These are phyloP conservation scores for Oxytorus armatus DNA, from an alignment of 2,888 invertebrate species.

Conservation along the genomic window DNA sequence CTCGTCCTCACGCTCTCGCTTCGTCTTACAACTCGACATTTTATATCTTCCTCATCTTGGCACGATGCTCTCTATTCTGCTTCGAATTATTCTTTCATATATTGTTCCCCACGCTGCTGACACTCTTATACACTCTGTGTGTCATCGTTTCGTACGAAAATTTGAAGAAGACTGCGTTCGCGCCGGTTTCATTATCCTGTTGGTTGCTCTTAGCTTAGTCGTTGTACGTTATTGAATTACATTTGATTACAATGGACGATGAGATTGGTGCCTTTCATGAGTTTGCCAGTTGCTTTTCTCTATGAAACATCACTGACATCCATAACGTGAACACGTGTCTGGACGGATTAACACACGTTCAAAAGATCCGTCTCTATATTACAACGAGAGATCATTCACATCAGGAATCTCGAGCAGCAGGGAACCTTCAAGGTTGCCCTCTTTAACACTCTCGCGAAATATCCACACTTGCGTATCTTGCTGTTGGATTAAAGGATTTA, in stretches of 20 bases:
- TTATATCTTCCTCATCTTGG: slow-evolving; percentile 16
- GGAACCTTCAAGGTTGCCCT: no score
- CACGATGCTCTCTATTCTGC: not conserved
- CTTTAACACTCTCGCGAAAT: no score
- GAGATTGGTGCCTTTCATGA: slow-evolving; percentile 71
- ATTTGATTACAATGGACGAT: slow-evolving; percentile 76
- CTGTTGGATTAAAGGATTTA: no score
- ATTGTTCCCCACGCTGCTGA: no score
- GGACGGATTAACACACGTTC: no score
- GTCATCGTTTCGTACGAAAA: not conserved
- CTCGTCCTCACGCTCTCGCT: slow-evolving; percentile 17
- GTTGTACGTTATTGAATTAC: slow-evolving; percentile 78
- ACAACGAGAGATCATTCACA: no score
- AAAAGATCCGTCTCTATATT: no score
- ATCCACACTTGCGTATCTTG: no score
- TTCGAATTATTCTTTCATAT: slow-evolving; percentile 8
- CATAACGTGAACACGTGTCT: no score
- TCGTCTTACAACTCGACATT: slow-evolving; percentile 27
- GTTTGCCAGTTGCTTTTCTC: slow-evolving; percentile 38
- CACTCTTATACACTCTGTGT: not conserved
- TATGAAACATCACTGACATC: slow-evolving; percentile 20
- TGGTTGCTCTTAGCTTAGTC: slow-evolving; percentile 67
- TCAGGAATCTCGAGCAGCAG: no score
- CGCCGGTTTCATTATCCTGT: slow-evolving; percentile 76
- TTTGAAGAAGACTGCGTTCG: slow-evolving; percentile 58